Evolutionary conservation across 2,797 vertebrate genomes (phyloP), one percentile per base, ranked within the genome.

Genomic region (Sebastiscus albofasciatus): DNA sequence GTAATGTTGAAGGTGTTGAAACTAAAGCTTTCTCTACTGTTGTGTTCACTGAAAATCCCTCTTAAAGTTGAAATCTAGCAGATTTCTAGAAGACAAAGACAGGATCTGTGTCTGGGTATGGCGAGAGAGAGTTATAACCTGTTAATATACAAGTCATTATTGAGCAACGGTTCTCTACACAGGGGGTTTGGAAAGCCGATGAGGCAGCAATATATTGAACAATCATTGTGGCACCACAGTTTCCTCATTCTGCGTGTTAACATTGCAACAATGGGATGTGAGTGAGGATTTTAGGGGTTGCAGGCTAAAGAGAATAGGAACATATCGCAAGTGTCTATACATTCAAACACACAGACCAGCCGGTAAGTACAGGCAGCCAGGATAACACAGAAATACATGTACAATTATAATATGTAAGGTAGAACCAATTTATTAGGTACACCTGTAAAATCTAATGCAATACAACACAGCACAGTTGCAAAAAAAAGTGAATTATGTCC

Each of bases 231-330:
- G 9, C 27, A 54, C 0, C 12, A 55, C 18, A 29, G 26, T 83
- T 79, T 81, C n/a, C 31, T 72, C 12, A 70, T 77, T 79, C 56
- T 61, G 34, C 39, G 54, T 13, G 66, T 64, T 18, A 59, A 69
- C 14, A 27, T 6, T 26, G 60, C 26, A 73, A 62, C 56, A 64
- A 55, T 39, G 11, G 55, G 55, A 39, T 24, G 22, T 20, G 27
- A 68, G 13, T 9, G 5, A 3, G 8, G 4, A 64, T 67, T 67
- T 72, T 34, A 26, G 10, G 11, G 24, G 11, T 20, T 75, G 6
- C 2, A 52, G 9, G 39, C 14, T 52, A 9, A 26, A 60, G 14
- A 24, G 8, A 31, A 71, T 4, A 68, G 13, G 16, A 67, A 39
- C 11, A 4, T 54, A 18, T 20, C 52, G 54, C 8, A 59, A 9